Base-by-base conservation (phyloP, 2,113 vertebrate genomes). In the Serilophus lunatus region DNA sequence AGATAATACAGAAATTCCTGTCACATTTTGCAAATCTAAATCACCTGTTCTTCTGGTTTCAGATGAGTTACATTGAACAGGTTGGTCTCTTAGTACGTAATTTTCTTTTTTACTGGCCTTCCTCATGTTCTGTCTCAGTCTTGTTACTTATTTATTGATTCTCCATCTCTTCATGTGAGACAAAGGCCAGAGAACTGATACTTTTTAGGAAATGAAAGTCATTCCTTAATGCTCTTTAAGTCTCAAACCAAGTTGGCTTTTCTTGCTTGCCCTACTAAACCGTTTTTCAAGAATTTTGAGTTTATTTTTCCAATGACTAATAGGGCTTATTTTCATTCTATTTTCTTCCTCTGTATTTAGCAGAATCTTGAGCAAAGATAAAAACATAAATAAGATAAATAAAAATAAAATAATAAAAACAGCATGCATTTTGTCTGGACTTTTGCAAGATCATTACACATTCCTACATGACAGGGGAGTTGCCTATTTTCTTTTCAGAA, bases 391-490 rank as follows among this genome's bases (percentile, higher is more conserved):
- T n/a, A n/a, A n/a, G n/a, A n/a, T n/a, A n/a, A n/a, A n/a, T n/a
- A n/a, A n/a, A n/a, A n/a, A n/a, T n/a, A n/a, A n/a, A n/a, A n/a
- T n/a, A n/a, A 9, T 57, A 74, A 78, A 94, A 84, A 2, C 24
- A 83, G 5, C 54, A 49, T 31, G 11, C 9, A 26, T 69, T 91
- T 86, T 7, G 1, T 57, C 63, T 72, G 12, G 35, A 64, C 17
- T 75, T 81, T 49, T 84, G 28, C 38, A 42, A 29, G 40, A 18
- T 13, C 29, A 14, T 77, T 78, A 60, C 16, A 42, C 19, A 28
- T 1, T 4, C 7, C 7, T 2, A 0, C 5, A 50, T 19, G 24
- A 44, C 13, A 51, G 4, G 15, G 22, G 85, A 74, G 10, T 29
- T 74, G 9, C 49, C 31, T 56, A 3, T 61, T 88, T 63, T 45